phyloP scores from a whole-genome alignment of 2,113 vertebrate genomes.

The Mirounga angustirostris region DNA sequence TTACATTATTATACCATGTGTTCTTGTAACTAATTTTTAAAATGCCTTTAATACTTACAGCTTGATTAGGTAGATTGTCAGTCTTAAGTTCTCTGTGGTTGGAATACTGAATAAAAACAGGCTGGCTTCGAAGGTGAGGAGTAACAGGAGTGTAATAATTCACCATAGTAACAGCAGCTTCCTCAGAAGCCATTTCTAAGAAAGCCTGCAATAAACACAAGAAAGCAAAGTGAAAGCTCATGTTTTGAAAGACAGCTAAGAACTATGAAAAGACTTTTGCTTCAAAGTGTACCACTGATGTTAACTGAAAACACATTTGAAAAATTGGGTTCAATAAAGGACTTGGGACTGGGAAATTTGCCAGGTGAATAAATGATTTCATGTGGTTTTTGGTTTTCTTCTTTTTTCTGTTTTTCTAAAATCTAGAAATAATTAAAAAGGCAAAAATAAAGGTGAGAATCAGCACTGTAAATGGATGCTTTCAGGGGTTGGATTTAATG shows the following conservation, averaged over 20 bases:
- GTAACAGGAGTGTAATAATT: constrained; percentile 88
- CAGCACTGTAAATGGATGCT: neutral
- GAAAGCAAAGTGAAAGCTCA: constrained; percentile 56
- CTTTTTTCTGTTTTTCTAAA: constrained; percentile 58
- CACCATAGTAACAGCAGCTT: constrained; percentile 91
- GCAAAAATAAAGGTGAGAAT: neutral
- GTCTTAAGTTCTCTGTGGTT: constrained; percentile 91
- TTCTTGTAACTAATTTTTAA: constrained; percentile 35
- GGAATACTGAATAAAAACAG: constrained; percentile 93
- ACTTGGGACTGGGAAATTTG: constrained; percentile 30
- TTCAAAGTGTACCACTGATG: neutral
- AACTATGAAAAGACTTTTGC: neutral
- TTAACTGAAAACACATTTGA: constrained; percentile 14
- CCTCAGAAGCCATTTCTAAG: constrained; percentile 94
- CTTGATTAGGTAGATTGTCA: constrained; percentile 88
- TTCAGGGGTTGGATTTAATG: neutral
- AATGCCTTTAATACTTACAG: constrained; percentile 87
- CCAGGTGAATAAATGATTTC: constrained; percentile 40
- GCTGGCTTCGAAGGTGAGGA: constrained; percentile 88
- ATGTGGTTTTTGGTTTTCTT: neutral
- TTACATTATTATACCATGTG: constrained; percentile 14
- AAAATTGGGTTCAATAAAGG: constrained; percentile 45
- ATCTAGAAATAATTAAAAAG: constrained; percentile 44
- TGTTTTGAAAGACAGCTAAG: constrained; percentile 58
- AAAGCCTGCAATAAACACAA: constrained; percentile 90